Evolutionary conservation across 2,888 invertebrate genomes (phyloP).

Genomic region (Microdon myrmicae): DNA sequence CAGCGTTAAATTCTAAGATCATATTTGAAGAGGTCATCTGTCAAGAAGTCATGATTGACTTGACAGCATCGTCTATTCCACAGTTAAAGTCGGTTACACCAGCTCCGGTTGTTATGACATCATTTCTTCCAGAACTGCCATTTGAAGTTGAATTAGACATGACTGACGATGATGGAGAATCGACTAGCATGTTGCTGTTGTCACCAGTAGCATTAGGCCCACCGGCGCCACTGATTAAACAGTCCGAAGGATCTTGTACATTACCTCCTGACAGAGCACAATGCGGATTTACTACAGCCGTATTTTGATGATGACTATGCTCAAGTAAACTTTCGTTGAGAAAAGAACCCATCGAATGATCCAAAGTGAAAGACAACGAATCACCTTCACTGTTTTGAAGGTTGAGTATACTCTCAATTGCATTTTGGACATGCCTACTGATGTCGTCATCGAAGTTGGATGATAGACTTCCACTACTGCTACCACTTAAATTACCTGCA

Average conservation of each 20-base stretch:
- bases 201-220: constrained; percentile 57
- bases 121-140: constrained; percentile 26
- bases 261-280: constrained; percentile 51
- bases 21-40: constrained; percentile 56
- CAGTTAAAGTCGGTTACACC: constrained; percentile 64
- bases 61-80: constrained; percentile 69
- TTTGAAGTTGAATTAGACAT: constrained; percentile 51
- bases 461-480: constrained; percentile 54
- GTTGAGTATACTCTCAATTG: constrained; percentile 82
- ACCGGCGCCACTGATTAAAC: constrained; percentile 61
- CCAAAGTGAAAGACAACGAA: constrained; percentile 63
- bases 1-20: constrained; percentile 49
- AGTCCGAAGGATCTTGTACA: constrained; percentile 65
- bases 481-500: constrained; percentile 52
- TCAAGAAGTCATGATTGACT: constrained; percentile 70
- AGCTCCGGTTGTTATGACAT: constrained; percentile 14
- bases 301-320: constrained; percentile 55
- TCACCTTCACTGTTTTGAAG: constrained; percentile 70
- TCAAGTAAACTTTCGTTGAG: constrained; percentile 64
- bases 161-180: constrained; percentile 55
- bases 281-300: constrained; percentile 24
- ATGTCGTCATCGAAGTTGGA: constrained; percentile 73
- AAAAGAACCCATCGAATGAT: constrained; percentile 65
- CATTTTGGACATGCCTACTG: constrained; percentile 81
- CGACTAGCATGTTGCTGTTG: constrained; percentile 55